phyloP scores from a whole-genome alignment of 2,113 vertebrate genomes.

The Labrus mixtus region DNA sequence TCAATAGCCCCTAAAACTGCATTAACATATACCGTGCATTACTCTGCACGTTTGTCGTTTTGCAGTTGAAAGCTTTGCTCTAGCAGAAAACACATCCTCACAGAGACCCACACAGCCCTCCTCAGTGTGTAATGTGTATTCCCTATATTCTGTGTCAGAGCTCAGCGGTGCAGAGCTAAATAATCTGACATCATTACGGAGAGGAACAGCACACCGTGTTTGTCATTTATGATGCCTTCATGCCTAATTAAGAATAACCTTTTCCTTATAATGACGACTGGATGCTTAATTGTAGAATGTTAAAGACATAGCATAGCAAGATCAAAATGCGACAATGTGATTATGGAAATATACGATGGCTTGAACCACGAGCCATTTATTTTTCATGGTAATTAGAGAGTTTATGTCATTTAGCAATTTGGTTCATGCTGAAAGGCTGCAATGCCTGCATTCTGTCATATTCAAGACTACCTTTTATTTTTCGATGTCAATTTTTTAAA shows the following conservation, averaged over 20 bases:
- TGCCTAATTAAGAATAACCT: conserved; percentile 22
- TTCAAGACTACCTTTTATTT: no score
- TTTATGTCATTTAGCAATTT: no score
- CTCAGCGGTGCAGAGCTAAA: conserved; percentile 39
- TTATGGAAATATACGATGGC: not conserved
- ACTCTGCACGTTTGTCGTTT: not conserved
- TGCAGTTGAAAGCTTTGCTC: not conserved
- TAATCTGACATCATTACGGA: conserved; percentile 7
- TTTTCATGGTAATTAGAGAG: no score
- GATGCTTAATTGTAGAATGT: not conserved
- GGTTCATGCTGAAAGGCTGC: no score
- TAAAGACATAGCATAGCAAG: not conserved
- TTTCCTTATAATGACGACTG: not conserved
- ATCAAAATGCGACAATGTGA: not conserved
- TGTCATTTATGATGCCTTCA: conserved; percentile 15
- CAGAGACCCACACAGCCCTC: not conserved
- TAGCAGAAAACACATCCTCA: not conserved
- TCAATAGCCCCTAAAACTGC: not conserved
- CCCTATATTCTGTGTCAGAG: conserved; percentile 5
- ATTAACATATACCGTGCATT: not conserved
- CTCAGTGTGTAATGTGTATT: not conserved
- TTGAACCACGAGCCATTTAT: not conserved
- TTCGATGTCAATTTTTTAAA: no score
- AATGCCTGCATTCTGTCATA: no score
- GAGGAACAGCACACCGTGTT: conserved; percentile 13